A percentile compares a stretch with the other conserved stretches of the same genome.
Evolutionary conservation across 2,888 invertebrate species (phyloP).

Genomic region (Pristionchus japonicus): DNA sequence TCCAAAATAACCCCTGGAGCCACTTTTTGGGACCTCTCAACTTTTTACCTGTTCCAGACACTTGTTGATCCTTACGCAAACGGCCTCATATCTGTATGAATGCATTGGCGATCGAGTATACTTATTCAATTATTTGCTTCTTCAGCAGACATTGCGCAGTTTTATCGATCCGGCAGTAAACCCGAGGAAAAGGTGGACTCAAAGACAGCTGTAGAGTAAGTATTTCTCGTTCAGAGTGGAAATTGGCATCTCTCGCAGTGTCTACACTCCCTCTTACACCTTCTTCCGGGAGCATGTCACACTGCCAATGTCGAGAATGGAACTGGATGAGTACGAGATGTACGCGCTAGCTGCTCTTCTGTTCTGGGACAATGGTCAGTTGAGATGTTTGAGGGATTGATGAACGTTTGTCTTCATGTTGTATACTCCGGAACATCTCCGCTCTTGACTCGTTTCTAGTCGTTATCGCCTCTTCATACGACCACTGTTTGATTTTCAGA

Average conservation of each 20-base stretch:
- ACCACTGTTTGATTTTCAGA: too few relatives aligned
- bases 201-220: neutral
- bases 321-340: constrained; percentile 40
- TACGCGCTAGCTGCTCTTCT: constrained; percentile 9
- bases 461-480: neutral
- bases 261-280: neutral
- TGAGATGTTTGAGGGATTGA: too few relatives aligned
- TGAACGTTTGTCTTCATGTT: too few relatives aligned
- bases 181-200: constrained; percentile 25
- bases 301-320: constrained; percentile 8
- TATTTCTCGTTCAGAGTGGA: neutral
- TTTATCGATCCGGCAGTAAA: neutral
- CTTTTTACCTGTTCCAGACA: too few relatives aligned
- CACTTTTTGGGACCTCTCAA: too few relatives aligned
- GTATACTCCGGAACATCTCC: too few relatives aligned
- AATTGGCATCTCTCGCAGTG: neutral
- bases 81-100: too few relatives aligned
- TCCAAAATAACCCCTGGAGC: too few relatives aligned
- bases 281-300: constrained; percentile 33
- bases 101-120: too few relatives aligned
- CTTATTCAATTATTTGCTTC: too few relatives aligned
- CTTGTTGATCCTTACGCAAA: too few relatives aligned
- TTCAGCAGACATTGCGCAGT: constrained; percentile 30
- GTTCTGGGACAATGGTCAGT: constrained; percentile 40
- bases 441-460: too few relatives aligned